Base-by-base conservation (phyloP, 2,113 vertebrate genomes). In the Mus pahari region DNA sequence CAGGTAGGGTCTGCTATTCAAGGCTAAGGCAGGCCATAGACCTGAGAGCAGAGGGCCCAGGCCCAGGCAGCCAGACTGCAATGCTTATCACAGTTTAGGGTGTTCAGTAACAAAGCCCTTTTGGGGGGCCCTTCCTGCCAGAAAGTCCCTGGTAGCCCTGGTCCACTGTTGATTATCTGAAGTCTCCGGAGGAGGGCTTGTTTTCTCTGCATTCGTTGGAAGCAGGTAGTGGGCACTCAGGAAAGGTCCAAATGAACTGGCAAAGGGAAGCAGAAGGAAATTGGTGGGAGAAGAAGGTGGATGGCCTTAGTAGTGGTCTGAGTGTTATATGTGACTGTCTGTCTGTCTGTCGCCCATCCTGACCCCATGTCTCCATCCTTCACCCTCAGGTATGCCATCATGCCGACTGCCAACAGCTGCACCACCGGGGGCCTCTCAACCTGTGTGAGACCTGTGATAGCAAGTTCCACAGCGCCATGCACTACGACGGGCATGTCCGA, bases 371-470 rank as follows among this genome's bases (percentile, higher is more conserved):
- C 39, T 3, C 6, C 1, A 5, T 45, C 81, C 24, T 42, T 3
- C 10, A 19, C 19, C 5, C 79, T 0, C 97, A 99, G 99, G 99
- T 99, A 96, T 99, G 99, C 95, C 99, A 99, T 97, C 99, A 99
- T n/a, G 97, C 97, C 0, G 99, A 99, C 96, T 99, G 99, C 98
- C 99, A 97, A 98, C 99, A 98, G 97, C 98, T 99, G 98, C 99
- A 99, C 97, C 94, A 20, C 98, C 98, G 98, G 90, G 97, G 98
- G 71, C 99, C 99, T 42, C 99, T 99, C 81, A 99, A 98, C 98
- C 98, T 99, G 97, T 99, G 99, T 68, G 99, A 99, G 98, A 98
- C 98, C 98, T 99, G 99, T 86, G 99, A 99, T 98, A 92, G 98
- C 73, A 99, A 97, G 96, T 98, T 99, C 98, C 99, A 99, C 97